Percentiles rank a stretch among this genome's conserved stretches.
Evolutionary conservation across 1,140 invertebrate species (phyloP).

Genomic region (Zaprionus nigranus): DNA sequence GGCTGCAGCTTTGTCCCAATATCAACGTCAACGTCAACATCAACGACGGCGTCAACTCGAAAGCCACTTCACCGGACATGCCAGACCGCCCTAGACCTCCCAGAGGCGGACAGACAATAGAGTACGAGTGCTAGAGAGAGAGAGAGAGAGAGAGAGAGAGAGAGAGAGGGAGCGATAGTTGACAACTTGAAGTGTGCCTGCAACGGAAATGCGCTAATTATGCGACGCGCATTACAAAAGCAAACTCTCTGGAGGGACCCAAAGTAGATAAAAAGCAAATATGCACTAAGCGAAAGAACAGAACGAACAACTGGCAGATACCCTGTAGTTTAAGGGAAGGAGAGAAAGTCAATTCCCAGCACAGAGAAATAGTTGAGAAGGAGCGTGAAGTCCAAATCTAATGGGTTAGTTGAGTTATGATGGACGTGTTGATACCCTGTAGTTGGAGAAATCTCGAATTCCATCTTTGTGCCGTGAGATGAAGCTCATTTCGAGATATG

Average conservation of each 20-base stretch:
- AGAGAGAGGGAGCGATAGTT: background rate
- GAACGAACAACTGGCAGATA: background rate
- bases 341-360: background rate
- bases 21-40: constrained; percentile 29
- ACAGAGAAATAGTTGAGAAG: background rate
- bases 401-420: background rate
- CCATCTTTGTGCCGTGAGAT: too few species aligned
- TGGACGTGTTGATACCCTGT: too few species aligned
- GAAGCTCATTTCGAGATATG: too few species aligned
- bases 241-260: background rate
- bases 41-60: constrained; percentile 40
- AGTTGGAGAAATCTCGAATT: too few species aligned
- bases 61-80: constrained; percentile 27
- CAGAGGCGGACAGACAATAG: background rate
- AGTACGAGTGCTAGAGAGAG: background rate
- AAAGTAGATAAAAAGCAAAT: constrained; percentile 24
- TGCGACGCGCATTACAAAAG: constrained; percentile 49
- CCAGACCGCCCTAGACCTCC: background rate
- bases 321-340: background rate
- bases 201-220: constrained; percentile 60
- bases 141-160: too few species aligned
- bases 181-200: constrained; percentile 27
- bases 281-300: background rate
- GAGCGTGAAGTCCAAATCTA: background rate
- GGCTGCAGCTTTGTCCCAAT: constrained; percentile 21